A percentile compares a stretch with the other conserved stretches of the same genome.
Evolutionary conservation across 1,140 invertebrate species (phyloP).

Genomic region (Tyrophagus putrescentiae): DNA sequence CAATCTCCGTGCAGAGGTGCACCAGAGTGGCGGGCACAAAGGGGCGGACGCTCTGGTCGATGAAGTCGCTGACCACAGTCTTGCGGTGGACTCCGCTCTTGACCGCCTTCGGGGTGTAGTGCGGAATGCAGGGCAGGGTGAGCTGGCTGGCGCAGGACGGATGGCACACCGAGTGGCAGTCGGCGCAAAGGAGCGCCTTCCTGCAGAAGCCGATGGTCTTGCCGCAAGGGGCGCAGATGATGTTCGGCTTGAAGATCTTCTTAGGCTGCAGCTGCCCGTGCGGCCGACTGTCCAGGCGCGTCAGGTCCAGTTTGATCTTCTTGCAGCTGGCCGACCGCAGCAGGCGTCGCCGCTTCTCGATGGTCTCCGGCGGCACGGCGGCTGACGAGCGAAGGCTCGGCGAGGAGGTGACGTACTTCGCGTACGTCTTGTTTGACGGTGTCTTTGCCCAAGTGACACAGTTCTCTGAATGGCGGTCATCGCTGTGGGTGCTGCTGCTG

Average conservation of each 20-base stretch:
- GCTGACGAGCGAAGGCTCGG: too few relatives aligned
- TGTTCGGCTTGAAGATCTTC: slow-evolving; percentile 59
- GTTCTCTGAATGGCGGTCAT: too few relatives aligned
- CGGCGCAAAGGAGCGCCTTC: slow-evolving; percentile 54
- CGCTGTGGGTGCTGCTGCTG: too few relatives aligned
- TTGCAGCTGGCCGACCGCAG: neutral
- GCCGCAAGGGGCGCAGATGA: slow-evolving; percentile 63
- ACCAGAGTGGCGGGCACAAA: slow-evolving; percentile 84
- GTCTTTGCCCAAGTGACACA: too few relatives aligned
- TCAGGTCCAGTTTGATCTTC: neutral
- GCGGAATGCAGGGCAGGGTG: slow-evolving; percentile 60
- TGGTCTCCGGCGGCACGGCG: too few relatives aligned
- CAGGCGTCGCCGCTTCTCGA: slow-evolving; percentile 27
- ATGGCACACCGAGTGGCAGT: slow-evolving; percentile 60
- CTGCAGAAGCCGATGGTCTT: slow-evolving; percentile 56
- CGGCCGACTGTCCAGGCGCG: slow-evolving; percentile 31
- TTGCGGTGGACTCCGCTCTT: slow-evolving; percentile 3
- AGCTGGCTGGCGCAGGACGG: slow-evolving; percentile 58
- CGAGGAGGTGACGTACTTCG: too few relatives aligned
- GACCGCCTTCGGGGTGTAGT: slow-evolving; percentile 28
- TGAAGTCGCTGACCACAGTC: slow-evolving; percentile 54
- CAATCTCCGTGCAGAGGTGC: slow-evolving; percentile 86
- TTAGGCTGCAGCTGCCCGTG: slow-evolving; percentile 67
- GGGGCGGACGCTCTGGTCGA: slow-evolving; percentile 53
- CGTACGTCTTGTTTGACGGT: too few relatives aligned